phyloP scores from a whole-genome alignment of 2,888 invertebrate species.

The Chalcis sispes region DNA sequence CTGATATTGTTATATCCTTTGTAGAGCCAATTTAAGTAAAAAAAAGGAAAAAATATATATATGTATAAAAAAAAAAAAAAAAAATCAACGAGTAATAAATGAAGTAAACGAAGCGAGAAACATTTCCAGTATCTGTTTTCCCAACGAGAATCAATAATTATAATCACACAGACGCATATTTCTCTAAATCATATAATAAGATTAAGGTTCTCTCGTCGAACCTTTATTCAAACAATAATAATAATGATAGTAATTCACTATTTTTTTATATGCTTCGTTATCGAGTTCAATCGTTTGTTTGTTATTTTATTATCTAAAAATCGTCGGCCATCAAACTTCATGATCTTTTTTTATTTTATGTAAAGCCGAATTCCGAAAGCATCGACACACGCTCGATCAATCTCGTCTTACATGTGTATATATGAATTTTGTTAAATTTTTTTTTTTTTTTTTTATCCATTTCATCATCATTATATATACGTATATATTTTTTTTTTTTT shows the following conservation, averaged over 20 bases:
- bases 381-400: neutral
- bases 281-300: too few relatives aligned
- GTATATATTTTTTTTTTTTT: neutral
- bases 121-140: constrained; percentile 37
- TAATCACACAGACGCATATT: constrained; percentile 31
- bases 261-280: too few relatives aligned
- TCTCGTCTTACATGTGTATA: neutral
- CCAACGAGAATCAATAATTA: constrained; percentile 44
- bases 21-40: constrained; percentile 35
- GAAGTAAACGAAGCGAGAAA: constrained; percentile 42
- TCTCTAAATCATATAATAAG: constrained; percentile 50
- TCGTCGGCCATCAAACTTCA: constrained; percentile 30
- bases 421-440: neutral
- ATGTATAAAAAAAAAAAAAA: constrained; percentile 28
- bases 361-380: constrained; percentile 14
- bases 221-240: constrained; percentile 33
- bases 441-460: neutral
- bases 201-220: constrained; percentile 22
- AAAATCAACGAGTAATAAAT: constrained; percentile 43
- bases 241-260: constrained; percentile 36
- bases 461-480: neutral
- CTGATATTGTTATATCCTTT: constrained; percentile 26
- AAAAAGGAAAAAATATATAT: too few relatives aligned
- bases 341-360: constrained; percentile 28
- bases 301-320: constrained; percentile 25